These are phyloP conservation scores for Fragum whitleyi DNA, from an alignment of 2,888 invertebrate species.

Conservation along the genomic window DNA sequence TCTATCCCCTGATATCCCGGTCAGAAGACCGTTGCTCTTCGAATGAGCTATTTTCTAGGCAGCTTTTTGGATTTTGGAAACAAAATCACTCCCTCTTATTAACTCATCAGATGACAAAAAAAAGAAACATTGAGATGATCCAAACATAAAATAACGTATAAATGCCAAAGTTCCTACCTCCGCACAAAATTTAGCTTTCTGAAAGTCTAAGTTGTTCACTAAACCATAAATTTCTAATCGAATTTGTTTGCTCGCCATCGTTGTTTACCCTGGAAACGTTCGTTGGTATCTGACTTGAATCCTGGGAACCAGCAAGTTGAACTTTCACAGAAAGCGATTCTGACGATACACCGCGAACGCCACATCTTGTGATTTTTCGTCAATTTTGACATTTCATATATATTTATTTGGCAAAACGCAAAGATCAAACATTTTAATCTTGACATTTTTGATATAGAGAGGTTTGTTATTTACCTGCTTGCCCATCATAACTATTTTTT, in stretches of 20 bases:
- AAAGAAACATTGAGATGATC: too few relatives aligned
- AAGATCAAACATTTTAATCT: neutral
- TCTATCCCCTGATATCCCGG: too few relatives aligned
- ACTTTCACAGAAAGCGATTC: neutral
- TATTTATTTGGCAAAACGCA: neutral
- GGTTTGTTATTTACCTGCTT: neutral
- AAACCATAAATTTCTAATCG: slow-evolving; percentile 79
- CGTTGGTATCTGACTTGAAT: slow-evolving; percentile 1
- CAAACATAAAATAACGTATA: too few relatives aligned
- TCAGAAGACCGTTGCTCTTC: too few relatives aligned
- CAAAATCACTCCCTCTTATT: too few relatives aligned
- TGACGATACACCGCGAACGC: slow-evolving; percentile 6
- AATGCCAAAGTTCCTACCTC: too few relatives aligned
- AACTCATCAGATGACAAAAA: too few relatives aligned
- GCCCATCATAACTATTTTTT: neutral
- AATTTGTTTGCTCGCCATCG: slow-evolving; percentile 70
- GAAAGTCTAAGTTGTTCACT: slow-evolving; percentile 82
- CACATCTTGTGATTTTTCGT: slow-evolving; percentile 26
- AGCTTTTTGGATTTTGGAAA: too few relatives aligned
- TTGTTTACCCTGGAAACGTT: slow-evolving; percentile 78
- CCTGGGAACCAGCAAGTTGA: neutral
- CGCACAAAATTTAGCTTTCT: slow-evolving; percentile 82
- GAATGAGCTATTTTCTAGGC: too few relatives aligned
- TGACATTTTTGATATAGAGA: neutral
- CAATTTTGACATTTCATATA: neutral